Base-by-base conservation (phyloP, 1,140 invertebrate species). In the Pseudomyrmex dendroicus region DNA sequence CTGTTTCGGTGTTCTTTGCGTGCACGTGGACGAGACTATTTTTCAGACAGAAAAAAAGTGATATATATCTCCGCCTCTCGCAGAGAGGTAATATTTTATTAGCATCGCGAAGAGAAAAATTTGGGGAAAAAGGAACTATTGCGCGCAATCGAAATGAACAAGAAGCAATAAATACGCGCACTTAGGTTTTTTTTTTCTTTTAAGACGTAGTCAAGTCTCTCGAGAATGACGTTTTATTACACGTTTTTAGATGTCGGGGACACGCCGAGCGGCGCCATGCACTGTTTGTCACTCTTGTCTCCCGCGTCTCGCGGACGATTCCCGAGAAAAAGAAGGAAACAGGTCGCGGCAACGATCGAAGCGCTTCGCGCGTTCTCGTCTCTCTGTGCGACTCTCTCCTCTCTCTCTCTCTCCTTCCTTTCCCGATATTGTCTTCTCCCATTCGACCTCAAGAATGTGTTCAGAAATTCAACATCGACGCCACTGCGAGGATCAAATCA, bases 1-100 rank as follows among this genome's bases (percentile, higher is more conserved):
- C 67, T 83, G 62, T 87, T 80, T 80, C 54, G 73, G 64, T 85
- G 86, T 82, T 84, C 68, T 87, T 82, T 85, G 84, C 63, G 83
- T 67, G 73, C 54, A 57, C 74, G 74, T 12, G 70, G 35, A 73
- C 12, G 67, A 87, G 56, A 83, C 57, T 68, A 77, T 84, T 82
- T 83, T 76, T 84, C 68, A 72, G 80, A 35, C 35, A 35, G 5
- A 7, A 35, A 35, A 88, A 86, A 84, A 77, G 64, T 82, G 78
- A 78, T 80, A 62, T 25, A 35, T 35, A 35, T 35, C 35, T 22
- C 54, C 59, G 72, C 17, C 59, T 76, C 59, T 52, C 50, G n/a
- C 46, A 59, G 7, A 59, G 7, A 20, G 48, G 85, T 57, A 66
- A 78, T 87, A 86, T 87, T 87, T 87, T 87, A 78, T 78, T 86